Evolutionary conservation across 1,140 invertebrate species (phyloP), one percentile per base, ranked within the genome.

Genomic region (Oncopeltus fasciatus): DNA sequence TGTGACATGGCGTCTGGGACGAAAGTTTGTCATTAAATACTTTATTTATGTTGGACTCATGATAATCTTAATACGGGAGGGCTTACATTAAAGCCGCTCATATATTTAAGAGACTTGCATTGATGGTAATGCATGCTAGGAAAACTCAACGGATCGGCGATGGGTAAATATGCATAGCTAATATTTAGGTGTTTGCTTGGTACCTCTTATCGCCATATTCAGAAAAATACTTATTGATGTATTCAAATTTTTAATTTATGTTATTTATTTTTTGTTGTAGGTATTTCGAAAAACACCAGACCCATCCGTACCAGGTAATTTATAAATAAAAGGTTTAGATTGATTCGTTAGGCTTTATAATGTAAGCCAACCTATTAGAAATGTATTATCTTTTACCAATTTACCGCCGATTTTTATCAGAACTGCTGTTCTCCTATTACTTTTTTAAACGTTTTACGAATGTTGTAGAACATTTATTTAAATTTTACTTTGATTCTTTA

Each of bases 101-200:
- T 74, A 74, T 76, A 71, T 73, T 38, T 72, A 74, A 82, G 80
- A 81, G 73, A 83, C 80, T 85, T 86, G 89, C 88, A 92, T 92
- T 93, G 86, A 92, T 93, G 90, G 90, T 93, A 92, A 94, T 94
- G 90, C 90, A 94, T 93, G 90, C 90, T 84, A 92, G 90, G 89
- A 93, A 94, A 94, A 88, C 89, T 80, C 90, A 92, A 83, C 89
- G 91, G 86, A 88, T 93, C 83, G 91, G 85, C 84, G 91, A 94
- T 94, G 91, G 91, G 91, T 95, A 92, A 80, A 83, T 61, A 53
- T 29, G 27, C 28, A 16, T 53, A 57, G 24, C 43, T 65, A 61
- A 59, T 61, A 12, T 38, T 49, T 57, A 56, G n/a, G 46, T 44
- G 60, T 62, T 68, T 44, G 57, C 59, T 59, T 62, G 62, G 49